Percentiles rank a stretch among this genome's conserved stretches.
phyloP scores from a whole-genome alignment of 2,888 invertebrate genomes.

The Agriopis leucophaearia region DNA sequence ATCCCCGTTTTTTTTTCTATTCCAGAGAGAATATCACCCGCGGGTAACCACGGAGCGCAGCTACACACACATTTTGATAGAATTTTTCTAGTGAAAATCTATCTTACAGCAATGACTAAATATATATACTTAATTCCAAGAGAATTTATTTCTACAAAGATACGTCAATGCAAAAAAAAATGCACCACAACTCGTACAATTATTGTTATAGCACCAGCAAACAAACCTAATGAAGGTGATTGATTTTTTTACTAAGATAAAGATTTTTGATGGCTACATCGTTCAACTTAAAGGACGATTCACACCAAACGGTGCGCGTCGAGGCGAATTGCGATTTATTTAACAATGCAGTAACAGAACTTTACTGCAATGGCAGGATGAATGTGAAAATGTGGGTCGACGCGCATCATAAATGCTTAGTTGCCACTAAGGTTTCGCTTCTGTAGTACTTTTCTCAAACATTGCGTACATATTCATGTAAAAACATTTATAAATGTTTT shows the following conservation, averaged over 20 bases:
- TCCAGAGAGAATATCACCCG: no score
- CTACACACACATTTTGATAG: neutral
- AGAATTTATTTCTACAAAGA: neutral
- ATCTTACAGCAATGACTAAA: slow-evolving; percentile 3
- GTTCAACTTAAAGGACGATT: neutral
- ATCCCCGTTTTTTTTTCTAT: no score
- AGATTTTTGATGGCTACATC: neutral
- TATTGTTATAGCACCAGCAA: slow-evolving; percentile 31
- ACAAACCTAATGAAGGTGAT: slow-evolving; percentile 21
- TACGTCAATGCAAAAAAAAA: slow-evolving; percentile 16
- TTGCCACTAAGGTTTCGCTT: no score
- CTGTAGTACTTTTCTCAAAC: no score
- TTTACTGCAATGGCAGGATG: no score
- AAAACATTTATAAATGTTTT: no score
- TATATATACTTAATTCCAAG: slow-evolving; percentile 37
- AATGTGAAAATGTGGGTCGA: no score
- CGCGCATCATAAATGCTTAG: no score
- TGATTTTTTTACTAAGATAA: neutral
- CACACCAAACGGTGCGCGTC: slow-evolving; percentile 3
- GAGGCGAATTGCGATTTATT: no score
- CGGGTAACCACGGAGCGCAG: no score
- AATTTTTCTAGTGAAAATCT: slow-evolving; percentile 23
- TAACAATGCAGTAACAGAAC: no score
- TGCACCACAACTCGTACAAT: slow-evolving; percentile 5
- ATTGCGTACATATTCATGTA: no score